Evolutionary conservation across 2,888 invertebrate genomes (phyloP), one percentile per base, ranked within the genome.

Genomic region (Dasysyrphus albostriatus): DNA sequence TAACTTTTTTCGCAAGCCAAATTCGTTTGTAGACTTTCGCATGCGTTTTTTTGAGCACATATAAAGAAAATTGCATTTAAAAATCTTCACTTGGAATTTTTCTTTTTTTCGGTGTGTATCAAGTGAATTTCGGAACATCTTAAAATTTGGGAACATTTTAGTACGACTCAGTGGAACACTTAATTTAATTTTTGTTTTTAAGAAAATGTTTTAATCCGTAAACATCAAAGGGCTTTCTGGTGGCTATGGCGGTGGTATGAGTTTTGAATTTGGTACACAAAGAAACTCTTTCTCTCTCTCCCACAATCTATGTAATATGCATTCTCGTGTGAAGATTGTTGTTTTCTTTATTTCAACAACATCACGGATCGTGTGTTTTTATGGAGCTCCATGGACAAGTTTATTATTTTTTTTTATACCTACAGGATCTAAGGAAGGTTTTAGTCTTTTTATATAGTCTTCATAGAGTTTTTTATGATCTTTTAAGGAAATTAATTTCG

Each of bases 391-490:
- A 37, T 32, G 75, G 81, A 59, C 39, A 61, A 77, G 70, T 82
- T 82, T 63, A 49, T 70, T 32, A 65, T 16, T 56, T 67, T 19
- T 51, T 37, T 49, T 49, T 29, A 8, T 9, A 9, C 3, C 0
- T 39, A 16, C 34, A 51, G 49, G 5, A 76, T 69, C 19, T 51
- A 29, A 34, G 5, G 47, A 19, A 12, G 19, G 54, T n/a, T 34
- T 24, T 59, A 65, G 51, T n/a, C 14, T 63, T 75, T 75, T 84
- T 72, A 84, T 72, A 84, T 72, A 51, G 75, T 42, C n/a, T 58
- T 65, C 81, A 72, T 84, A 67, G 72, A 72, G 44, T 81, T 84
- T 84, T n/a, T 84, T 81, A 84, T 72, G 75, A 84, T 84, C 81
- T 75, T 81, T 81, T 72, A 72, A 81, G 76, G 51, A 67, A 84